A percentile compares a stretch with the other conserved stretches of the same genome.
These are phyloP conservation scores for Drosophila cognata DNA, from an alignment of 2,888 invertebrate genomes.

Conservation along the genomic window DNA sequence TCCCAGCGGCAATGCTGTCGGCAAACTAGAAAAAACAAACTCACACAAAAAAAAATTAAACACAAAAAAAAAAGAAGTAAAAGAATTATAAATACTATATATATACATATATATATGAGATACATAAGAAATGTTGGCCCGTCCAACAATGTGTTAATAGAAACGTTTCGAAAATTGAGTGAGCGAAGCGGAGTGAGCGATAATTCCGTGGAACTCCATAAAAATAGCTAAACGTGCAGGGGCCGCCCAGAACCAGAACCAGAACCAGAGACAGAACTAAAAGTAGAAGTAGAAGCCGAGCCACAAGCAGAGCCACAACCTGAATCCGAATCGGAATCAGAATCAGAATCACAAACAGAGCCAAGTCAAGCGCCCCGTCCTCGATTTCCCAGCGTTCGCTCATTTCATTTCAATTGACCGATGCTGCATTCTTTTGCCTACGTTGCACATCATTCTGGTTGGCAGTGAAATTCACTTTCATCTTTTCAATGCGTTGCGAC, in stretches of 20 bases:
- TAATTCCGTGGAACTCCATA: constrained; percentile 76
- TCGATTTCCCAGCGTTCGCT: constrained; percentile 45
- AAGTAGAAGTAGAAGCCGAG: not conserved
- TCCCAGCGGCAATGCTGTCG: constrained; percentile 60
- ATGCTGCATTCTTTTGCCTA: constrained; percentile 48
- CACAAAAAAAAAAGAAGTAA: constrained; percentile 5
- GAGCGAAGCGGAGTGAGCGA: constrained; percentile 49
- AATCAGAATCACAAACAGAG: constrained; percentile 8
- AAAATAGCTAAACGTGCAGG: constrained; percentile 76
- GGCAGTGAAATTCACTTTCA: constrained; percentile 70
- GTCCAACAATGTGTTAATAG: constrained; percentile 76
- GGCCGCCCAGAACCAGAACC: constrained; percentile 71
- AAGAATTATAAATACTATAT: constrained; percentile 39
- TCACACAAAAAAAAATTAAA: not conserved
- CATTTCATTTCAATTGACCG: constrained; percentile 66
- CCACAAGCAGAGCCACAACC: not conserved
- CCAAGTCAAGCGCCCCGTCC: constrained; percentile 23
- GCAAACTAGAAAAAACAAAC: constrained; percentile 52
- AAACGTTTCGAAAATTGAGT: constrained; percentile 56
- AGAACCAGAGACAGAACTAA: not conserved
- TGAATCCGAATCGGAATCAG: not conserved
- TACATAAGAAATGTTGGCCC: constrained; percentile 22
- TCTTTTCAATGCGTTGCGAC: constrained; percentile 65
- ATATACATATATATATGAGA: constrained; percentile 18
- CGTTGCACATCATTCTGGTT: constrained; percentile 23